Evolutionary conservation across 2,797 vertebrate species (phyloP).

Genomic region (Syndactyla subalaris): DNA sequence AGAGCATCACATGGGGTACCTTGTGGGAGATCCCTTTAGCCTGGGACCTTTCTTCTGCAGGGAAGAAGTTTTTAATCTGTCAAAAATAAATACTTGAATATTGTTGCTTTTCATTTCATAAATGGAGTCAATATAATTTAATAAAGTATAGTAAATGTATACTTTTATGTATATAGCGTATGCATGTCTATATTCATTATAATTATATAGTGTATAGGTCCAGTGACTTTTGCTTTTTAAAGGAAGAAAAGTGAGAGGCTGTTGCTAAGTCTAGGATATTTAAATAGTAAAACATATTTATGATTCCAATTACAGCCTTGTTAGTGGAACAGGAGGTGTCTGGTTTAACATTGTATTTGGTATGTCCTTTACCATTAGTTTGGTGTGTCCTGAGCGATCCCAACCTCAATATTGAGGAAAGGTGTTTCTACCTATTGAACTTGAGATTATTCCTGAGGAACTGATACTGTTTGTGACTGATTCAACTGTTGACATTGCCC

Average conservation of each 20-base stretch:
- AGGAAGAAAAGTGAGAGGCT: neutral
- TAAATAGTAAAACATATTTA: neutral
- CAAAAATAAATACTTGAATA: slow-evolving; percentile 9
- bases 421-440: neutral
- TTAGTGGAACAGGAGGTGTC: neutral
- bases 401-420: neutral
- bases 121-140: neutral
- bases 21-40: neutral
- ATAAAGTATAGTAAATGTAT: neutral
- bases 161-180: neutral
- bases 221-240: neutral
- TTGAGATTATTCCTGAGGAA: neutral
- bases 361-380: neutral
- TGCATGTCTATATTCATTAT: neutral
- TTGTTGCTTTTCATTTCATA: neutral
- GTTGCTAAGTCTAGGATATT: neutral
- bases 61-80: neutral
- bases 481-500: neutral
- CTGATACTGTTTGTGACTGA: neutral
- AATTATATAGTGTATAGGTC: neutral
- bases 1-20: slow-evolving; percentile 38
- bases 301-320: neutral
- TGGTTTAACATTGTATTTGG: neutral
- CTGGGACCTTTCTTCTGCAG: neutral
- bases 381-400: neutral